Base-by-base conservation (phyloP, 2,888 invertebrate species). In the Melanophora roralis region DNA sequence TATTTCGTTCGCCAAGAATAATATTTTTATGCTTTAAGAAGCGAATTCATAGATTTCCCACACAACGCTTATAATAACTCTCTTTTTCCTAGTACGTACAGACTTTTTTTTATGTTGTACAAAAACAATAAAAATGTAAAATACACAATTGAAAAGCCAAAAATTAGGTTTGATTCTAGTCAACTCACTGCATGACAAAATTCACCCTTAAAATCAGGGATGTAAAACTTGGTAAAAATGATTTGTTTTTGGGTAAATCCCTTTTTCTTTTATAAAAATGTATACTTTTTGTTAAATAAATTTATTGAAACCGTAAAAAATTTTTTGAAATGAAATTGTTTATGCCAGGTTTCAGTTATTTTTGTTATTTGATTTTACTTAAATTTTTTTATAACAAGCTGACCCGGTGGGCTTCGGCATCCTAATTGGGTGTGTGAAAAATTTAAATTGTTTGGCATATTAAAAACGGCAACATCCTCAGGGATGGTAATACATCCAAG, bases 61-160 rank as follows among this genome's bases (percentile, higher is more conserved):
- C 36, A 16, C 27, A 5, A 27, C 16, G 21, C 34, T 43, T 32
- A 8, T 11, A 11, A 47, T 21, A 16, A 45, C 45, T 51, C 45
- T 49, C 12, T 36, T 49, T 43, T 12, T 34, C 40, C 43, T 9
- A 2, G 45, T 23, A 47, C 19, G 27, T 34, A 40, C 12, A 1
- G 38, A n/a, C 45, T 45, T 45, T n/a, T n/a, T 19, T 53, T 59
- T 53, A 59, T 43, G 53, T 53, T 51, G 32, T 34, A 38, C 23
- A 16, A 55, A 14, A 69, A 55, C 27, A 55, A 32, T 36, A 11
- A 19, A 49, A 43, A 14, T 27, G 27, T 5, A 40, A 27, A 21
- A 36, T 59, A 68, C 32, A 60, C 14, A 55, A 62, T 53, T 62
- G 53, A 62, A 76, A 76, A 69, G 76, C 69, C 76, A 69, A 64